These are phyloP conservation scores for Micrastur ruficollis DNA, from an alignment of 2,797 vertebrate genomes.

Conservation along the genomic window DNA sequence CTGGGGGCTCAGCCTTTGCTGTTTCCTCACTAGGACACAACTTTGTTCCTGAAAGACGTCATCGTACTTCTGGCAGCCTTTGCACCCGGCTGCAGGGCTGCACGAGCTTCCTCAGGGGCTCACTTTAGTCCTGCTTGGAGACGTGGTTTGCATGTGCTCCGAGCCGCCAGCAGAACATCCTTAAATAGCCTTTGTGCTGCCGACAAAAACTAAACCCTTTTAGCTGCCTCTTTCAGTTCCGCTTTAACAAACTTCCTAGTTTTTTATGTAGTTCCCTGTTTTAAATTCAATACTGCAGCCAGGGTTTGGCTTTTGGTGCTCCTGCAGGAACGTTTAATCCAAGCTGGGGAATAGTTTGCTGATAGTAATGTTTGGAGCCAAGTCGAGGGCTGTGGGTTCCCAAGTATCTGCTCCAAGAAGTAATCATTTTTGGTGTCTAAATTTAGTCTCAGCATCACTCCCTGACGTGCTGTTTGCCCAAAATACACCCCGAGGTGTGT, in stretches of 20 bases:
- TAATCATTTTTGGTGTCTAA: conserved; percentile 11
- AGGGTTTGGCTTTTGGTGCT: neutral
- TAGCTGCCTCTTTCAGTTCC: conserved; percentile 23
- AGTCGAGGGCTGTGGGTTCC: conserved; percentile 16
- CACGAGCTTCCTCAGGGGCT: neutral
- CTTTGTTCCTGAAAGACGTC: neutral
- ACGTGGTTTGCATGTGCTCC: neutral
- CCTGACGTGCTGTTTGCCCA: neutral
- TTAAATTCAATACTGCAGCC: neutral
- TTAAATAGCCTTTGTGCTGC: conserved; percentile 37
- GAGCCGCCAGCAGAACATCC: neutral
- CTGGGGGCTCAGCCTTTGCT: neutral
- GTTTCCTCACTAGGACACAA: neutral
- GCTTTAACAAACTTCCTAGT: conserved; percentile 20
- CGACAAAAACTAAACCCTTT: neutral
- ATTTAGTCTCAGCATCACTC: conserved; percentile 31
- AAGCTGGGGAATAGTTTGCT: neutral
- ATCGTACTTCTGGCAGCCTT: neutral
- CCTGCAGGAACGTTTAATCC: neutral
- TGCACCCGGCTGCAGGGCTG: neutral
- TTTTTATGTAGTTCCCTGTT: conserved; percentile 3
- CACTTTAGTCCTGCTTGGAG: neutral
- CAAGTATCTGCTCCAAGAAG: conserved; percentile 21
- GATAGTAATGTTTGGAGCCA: neutral
- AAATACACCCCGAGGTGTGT: neutral